phyloP scores from a whole-genome alignment of 2,113 vertebrate genomes.

The Muscicapa adusta region DNA sequence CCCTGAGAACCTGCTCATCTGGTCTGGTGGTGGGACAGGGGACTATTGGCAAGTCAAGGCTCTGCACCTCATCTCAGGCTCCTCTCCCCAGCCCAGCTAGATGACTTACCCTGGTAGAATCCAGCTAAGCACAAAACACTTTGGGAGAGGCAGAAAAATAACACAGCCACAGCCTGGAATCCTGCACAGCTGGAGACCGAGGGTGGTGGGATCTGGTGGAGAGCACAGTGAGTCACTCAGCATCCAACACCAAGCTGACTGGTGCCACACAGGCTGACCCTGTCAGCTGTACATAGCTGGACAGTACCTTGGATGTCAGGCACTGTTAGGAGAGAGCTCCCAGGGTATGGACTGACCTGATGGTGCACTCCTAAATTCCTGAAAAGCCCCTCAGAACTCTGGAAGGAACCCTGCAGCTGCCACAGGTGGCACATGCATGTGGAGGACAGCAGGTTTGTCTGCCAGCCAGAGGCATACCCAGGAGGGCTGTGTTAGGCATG shows the following conservation, averaged over 20 bases:
- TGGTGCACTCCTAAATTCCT: no score
- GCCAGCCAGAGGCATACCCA: not conserved
- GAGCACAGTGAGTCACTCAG: not conserved
- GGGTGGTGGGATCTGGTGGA: not conserved
- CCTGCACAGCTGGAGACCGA: not conserved
- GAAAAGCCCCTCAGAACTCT: no score
- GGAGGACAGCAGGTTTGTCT: not conserved
- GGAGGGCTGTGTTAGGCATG: not conserved
- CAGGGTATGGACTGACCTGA: not conserved
- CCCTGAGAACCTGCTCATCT: not conserved
- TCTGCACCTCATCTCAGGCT: not conserved
- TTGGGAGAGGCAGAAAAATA: not conserved
- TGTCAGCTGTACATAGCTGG: accelerated
- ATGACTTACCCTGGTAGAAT: not conserved
- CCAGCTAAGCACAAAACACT: not conserved
- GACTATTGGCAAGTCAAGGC: no score
- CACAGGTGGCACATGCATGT: accelerated
- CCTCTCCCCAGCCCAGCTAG: not conserved
- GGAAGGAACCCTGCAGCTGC: not conserved
- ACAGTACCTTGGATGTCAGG: not conserved
- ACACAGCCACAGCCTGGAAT: not conserved
- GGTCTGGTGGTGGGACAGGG: not conserved
- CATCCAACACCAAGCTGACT: not conserved
- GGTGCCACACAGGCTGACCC: not conserved
- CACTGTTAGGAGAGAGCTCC: not conserved